Conservation (phyloP, 2,888 invertebrate genomes). For the Phrixothrix hirtus region DNA sequence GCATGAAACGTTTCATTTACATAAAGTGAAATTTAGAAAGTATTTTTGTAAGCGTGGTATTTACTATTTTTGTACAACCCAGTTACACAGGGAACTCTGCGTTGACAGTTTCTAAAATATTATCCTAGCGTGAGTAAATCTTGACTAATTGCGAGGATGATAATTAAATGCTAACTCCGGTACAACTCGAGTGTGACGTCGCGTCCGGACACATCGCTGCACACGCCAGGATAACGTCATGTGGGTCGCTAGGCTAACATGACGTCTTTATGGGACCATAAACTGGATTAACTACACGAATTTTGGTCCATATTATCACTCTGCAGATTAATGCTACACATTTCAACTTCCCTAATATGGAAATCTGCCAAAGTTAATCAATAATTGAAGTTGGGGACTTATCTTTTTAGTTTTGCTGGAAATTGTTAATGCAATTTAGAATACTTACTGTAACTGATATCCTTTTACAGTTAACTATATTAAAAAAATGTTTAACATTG, state of each 20-base stretch:
- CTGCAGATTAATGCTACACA: conserved; percentile 14
- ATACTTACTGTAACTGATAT: background rate
- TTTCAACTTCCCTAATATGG: conserved; percentile 9
- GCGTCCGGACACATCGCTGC: conserved; percentile 41
- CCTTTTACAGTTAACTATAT: too few relatives aligned
- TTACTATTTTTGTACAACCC: background rate
- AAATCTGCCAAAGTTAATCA: background rate
- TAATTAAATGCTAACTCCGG: conserved; percentile 47
- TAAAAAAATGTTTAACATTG: background rate
- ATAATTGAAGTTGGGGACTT: too few relatives aligned
- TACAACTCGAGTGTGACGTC: conserved; percentile 34
- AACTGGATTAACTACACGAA: conserved; percentile 37
- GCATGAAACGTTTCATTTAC: too few relatives aligned
- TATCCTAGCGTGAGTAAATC: conserved; percentile 40
- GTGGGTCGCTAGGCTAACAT: conserved; percentile 41
- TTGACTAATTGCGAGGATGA: conserved; percentile 45
- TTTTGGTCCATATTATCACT: conserved; percentile 28
- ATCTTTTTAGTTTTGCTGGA: too few relatives aligned
- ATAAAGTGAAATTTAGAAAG: too few relatives aligned
- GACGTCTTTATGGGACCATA: conserved; percentile 47
- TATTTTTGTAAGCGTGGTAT: background rate
- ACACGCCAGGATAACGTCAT: conserved; percentile 46
- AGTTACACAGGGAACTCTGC: conserved; percentile 34
- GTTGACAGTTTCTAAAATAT: conserved; percentile 45
- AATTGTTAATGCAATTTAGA: background rate